Percentiles rank a stretch among this genome's conserved stretches.
phyloP scores from a whole-genome alignment of 2,888 invertebrate genomes.

The Sphaeridia pumilis region DNA sequence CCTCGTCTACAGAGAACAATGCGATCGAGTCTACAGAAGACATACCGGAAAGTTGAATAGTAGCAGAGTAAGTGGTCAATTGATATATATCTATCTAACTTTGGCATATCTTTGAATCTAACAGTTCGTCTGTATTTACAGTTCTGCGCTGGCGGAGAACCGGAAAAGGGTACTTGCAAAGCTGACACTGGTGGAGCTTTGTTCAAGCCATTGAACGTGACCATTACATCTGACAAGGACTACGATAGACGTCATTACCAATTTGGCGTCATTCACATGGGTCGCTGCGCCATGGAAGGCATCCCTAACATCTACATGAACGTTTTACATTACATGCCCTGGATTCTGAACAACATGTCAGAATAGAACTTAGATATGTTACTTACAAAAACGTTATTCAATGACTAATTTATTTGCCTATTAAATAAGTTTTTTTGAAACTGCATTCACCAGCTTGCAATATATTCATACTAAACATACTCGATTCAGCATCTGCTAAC shows the following conservation, averaged over 20 bases:
- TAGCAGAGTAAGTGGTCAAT: slow-evolving; percentile 20
- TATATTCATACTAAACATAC: too few relatives aligned
- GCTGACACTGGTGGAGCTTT: slow-evolving; percentile 17
- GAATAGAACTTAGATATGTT: too few relatives aligned
- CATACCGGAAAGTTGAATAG: slow-evolving; percentile 22
- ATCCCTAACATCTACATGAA: slow-evolving; percentile 24
- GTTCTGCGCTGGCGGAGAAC: slow-evolving; percentile 27
- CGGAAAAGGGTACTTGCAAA: slow-evolving; percentile 19
- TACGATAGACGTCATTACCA: slow-evolving; percentile 20
- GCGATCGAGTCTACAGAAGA: slow-evolving; percentile 24
- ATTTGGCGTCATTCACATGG: slow-evolving; percentile 26
- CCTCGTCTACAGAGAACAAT: slow-evolving; percentile 17
- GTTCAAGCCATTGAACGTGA: slow-evolving; percentile 12
- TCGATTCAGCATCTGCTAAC: too few relatives aligned
- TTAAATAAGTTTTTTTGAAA: too few relatives aligned
- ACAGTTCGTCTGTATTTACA: slow-evolving; percentile 3
- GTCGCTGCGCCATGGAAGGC: slow-evolving; percentile 27
- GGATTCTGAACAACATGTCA: slow-evolving; percentile 23
- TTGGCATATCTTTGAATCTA: not conserved
- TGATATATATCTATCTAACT: not conserved
- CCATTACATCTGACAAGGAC: not conserved
- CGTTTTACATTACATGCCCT: slow-evolving; percentile 26
- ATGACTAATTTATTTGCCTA: too few relatives aligned
- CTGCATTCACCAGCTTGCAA: too few relatives aligned
- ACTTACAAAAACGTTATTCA: too few relatives aligned